Base-by-base conservation (phyloP, 2,888 invertebrate genomes). In the Folsomia manolachei region DNA sequence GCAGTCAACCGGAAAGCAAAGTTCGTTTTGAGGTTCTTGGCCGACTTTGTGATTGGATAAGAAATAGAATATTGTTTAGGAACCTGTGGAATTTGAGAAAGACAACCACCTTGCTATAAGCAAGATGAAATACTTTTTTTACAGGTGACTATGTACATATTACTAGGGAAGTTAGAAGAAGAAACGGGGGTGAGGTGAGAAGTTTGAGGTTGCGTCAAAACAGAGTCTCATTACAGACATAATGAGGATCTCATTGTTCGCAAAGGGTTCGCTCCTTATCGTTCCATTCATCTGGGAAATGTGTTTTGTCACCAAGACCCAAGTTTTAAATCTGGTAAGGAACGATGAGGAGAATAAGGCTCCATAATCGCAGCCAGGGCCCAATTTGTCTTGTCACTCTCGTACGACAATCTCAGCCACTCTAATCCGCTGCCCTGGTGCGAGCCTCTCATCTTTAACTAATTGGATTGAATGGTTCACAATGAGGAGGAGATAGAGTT, bases 361-460 rank as follows among this genome's bases (percentile, higher is more conserved):
- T 39, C 56, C 66, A 51, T 56, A 66, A 23, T 66, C 68, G 60
- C 68, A 68, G 68, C 60, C 56, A 27, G 68, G 21, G 56, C 56
- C 68, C 68, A 56, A 68, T 68, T 68, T 68, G 68, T 68, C 68
- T 68, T 68, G 68, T 68, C 68, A 68, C 68, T 60, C 60, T 26
- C n/a, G n/a, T n/a, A n/a, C n/a, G 39, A 39, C 39, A 39, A 39
- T 39, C 7, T 39, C n/a, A 39, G 7, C 39, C 62, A 4, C 14
- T 7, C 62, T 62, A 62, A 62, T 62, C 62, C 25, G 14, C 23
- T 14, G 14, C 24, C 62, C 24, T 24, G 62, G 19, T 7, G 62
- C 4, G 62, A 62, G 24, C 62, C n/a, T 11, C 14, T 7, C 62
- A 62, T 7, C 62, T 21, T 24, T 7, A 25, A 25, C 62, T 62